phyloP scores from a whole-genome alignment of 2,113 vertebrate genomes.

The Zeus faber region DNA sequence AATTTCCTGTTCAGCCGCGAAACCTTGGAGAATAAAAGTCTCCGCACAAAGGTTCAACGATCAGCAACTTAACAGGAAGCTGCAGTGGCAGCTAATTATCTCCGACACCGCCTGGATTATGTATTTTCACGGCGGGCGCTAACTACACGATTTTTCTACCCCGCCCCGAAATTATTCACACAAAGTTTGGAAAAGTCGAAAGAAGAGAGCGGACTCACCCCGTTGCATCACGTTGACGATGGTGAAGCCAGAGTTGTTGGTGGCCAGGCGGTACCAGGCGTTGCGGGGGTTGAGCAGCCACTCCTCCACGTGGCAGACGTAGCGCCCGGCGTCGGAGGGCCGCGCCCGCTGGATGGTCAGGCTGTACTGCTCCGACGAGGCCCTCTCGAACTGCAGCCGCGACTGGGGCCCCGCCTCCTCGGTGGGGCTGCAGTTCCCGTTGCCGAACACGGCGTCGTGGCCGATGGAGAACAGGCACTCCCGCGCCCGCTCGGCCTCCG shows the following conservation, averaged over 20 bases:
- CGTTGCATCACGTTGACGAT: conserved; percentile 81
- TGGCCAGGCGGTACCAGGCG: conserved; percentile 87
- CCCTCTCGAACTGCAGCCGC: conserved; percentile 88
- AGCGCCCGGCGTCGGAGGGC: conserved; percentile 81
- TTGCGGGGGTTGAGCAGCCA: conserved; percentile 90
- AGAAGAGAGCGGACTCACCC: conserved; percentile 67
- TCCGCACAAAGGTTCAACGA: too few species aligned
- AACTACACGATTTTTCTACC: too few species aligned
- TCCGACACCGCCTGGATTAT: too few species aligned
- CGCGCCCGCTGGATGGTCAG: conserved; percentile 84
- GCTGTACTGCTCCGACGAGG: conserved; percentile 82
- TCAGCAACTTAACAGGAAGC: conserved; percentile 5
- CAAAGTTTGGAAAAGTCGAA: too few species aligned
- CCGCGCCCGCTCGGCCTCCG: conserved; percentile 26
- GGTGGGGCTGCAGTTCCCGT: conserved; percentile 76
- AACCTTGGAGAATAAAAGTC: not conserved
- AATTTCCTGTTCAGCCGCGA: not conserved
- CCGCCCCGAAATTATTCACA: too few species aligned
- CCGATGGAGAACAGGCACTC: conserved; percentile 80
- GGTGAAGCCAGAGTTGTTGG: conserved; percentile 85
- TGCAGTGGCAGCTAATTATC: too few species aligned
- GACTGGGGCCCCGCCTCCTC: conserved; percentile 78
- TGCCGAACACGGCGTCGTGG: conserved; percentile 83
- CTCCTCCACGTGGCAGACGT: conserved; percentile 91
- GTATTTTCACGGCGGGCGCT: too few species aligned